These are phyloP conservation scores for Schrankia costaestrigalis DNA, from an alignment of 2,888 invertebrate species.

Conservation along the genomic window DNA sequence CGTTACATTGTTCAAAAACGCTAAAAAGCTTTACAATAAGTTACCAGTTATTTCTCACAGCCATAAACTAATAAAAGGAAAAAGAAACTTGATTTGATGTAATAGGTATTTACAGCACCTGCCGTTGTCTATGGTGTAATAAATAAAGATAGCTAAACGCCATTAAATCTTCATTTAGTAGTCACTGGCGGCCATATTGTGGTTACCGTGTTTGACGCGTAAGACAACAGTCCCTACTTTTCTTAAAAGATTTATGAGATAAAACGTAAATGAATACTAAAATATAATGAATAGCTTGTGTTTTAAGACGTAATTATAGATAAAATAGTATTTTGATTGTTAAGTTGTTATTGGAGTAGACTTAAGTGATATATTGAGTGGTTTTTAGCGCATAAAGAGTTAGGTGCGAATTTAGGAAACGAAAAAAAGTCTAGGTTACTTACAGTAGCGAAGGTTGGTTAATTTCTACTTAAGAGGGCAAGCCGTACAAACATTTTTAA, in stretches of 20 bases:
- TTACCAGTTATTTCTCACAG: neutral
- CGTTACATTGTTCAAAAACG: neutral
- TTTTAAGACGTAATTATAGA: too few species aligned
- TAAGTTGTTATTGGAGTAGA: too few species aligned
- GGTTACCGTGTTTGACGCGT: slow-evolving; percentile 10
- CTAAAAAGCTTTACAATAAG: neutral
- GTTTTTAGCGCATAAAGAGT: too few species aligned
- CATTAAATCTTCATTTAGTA: slow-evolving; percentile 35
- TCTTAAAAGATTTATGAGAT: slow-evolving; percentile 28
- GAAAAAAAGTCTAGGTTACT: too few species aligned
- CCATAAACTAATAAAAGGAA: slow-evolving; percentile 7
- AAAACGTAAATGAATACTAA: neutral
- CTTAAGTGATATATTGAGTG: too few species aligned
- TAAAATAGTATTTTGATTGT: too few species aligned
- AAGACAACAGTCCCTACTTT: slow-evolving; percentile 28
- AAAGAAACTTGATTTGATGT: slow-evolving; percentile 18
- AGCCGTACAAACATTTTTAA: too few species aligned
- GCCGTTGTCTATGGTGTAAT: slow-evolving; percentile 19
- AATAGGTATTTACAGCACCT: slow-evolving; percentile 29
- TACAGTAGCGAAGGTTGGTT: too few species aligned
- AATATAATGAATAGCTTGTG: too few species aligned
- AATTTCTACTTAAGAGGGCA: too few species aligned
- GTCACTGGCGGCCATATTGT: slow-evolving; percentile 11
- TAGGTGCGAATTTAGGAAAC: too few species aligned
- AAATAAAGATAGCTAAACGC: slow-evolving; percentile 33